Evolutionary conservation across 1,140 invertebrate genomes (phyloP), one percentile per base, ranked within the genome.

Genomic region (Hestina assimilis): DNA sequence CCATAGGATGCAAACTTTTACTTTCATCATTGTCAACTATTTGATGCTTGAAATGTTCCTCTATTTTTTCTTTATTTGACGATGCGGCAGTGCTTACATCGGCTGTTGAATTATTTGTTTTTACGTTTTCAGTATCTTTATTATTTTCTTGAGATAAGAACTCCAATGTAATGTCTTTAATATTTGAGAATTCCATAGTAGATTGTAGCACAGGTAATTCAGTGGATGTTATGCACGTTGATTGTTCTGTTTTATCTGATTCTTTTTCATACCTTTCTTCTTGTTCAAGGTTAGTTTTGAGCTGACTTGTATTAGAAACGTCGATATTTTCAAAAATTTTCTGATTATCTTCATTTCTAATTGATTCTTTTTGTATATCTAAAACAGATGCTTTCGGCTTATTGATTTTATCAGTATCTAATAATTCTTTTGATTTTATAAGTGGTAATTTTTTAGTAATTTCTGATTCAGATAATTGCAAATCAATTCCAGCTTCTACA

Each of bases 11-110:
- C 11, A 29, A 17, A 41, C 15, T 41, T n/a, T 35, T 33, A 17
- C 19, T 33, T 24, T 38, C 41, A 11, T 61, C 69, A 71, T 4
- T 26, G 14, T 50, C 23, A n/a, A n/a, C n/a, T n/a, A n/a, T n/a
- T n/a, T n/a, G 33, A 8, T n/a, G 5, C 15, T 19, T 14, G 2
- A 14, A 6, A 17, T 19, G 5, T n/a, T 17, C 7, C 14, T 38
- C n/a, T n/a, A n/a, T 38, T 9, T 19, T 4, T 11, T n/a, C 33
- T 38, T 38, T 19, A 4, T 38, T 8, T 19, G 9, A 17, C n/a
- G n/a, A n/a, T n/a, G n/a, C n/a, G n/a, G n/a, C n/a, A 20, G 1
- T 38, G 19, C 5, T 1, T 0, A 19, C 15, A 17, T 38, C 33
- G 1, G 12, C 12, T 9, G n/a, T 17, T 17, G 33, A 19, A 17